A percentile compares a stretch with the other conserved stretches of the same genome.
These are phyloP conservation scores for Temnothorax ravouxi DNA, from an alignment of 2,888 invertebrate species.

Conservation along the genomic window DNA sequence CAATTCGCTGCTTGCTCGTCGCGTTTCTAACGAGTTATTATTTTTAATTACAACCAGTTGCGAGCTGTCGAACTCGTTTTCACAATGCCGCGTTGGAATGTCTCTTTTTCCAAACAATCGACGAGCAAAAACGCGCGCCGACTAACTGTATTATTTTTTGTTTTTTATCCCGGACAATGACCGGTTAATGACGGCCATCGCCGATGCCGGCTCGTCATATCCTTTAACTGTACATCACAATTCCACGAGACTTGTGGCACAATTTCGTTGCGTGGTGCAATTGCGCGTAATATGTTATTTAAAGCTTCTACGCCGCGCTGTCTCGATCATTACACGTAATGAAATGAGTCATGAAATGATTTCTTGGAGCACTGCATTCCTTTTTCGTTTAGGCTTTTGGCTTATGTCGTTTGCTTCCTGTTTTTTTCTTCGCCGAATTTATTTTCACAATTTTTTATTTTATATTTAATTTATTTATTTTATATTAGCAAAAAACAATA, in stretches of 20 bases:
- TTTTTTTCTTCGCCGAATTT: neutral
- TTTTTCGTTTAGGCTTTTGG: neutral
- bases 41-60: slow-evolving; percentile 13
- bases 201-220: slow-evolving; percentile 26
- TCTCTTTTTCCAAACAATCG: neutral
- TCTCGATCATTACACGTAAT: neutral
- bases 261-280: neutral
- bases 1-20: neutral
- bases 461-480: slow-evolving; percentile 1
- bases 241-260: neutral
- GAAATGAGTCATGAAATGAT: slow-evolving; percentile 6
- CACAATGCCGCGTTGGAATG: neutral
- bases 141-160: slow-evolving; percentile 57
- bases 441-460: neutral
- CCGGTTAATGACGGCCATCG: slow-evolving; percentile 58
- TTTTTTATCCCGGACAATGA: slow-evolving; percentile 62
- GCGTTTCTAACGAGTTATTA: neutral
- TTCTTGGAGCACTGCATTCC: neutral
- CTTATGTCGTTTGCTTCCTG: neutral
- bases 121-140: neutral
- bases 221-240: neutral
- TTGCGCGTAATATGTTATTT: neutral
- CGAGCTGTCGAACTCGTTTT: slow-evolving; percentile 19
- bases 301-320: neutral
- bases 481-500: neutral